Conservation (phyloP, 1,140 invertebrate genomes). For the Eufriesea mexicana region DNA sequence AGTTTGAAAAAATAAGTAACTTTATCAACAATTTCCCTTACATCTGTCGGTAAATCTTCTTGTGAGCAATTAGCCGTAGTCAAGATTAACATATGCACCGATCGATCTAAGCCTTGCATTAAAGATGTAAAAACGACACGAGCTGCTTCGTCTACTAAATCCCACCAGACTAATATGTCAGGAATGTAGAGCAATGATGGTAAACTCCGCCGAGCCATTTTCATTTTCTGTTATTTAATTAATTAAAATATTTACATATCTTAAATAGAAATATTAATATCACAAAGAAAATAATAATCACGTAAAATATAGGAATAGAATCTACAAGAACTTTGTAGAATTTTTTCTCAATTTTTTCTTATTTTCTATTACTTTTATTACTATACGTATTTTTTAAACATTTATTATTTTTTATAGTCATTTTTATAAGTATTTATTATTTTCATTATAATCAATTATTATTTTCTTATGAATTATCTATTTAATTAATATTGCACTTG, state of each 20-base stretch:
- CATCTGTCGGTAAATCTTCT: slow-evolving; percentile 78
- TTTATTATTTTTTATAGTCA: no score
- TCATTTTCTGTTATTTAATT: slow-evolving; percentile 72
- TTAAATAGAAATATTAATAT: not conserved
- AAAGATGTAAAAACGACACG: slow-evolving; percentile 80
- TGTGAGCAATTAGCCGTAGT: slow-evolving; percentile 76
- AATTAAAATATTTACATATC: not conserved
- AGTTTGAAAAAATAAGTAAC: not conserved
- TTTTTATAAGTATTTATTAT: no score
- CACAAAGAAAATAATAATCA: not conserved
- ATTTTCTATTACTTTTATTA: not conserved
- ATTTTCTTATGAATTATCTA: no score
- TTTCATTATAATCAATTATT: no score
- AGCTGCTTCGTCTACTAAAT: slow-evolving; percentile 79
- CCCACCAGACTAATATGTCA: slow-evolving; percentile 83
- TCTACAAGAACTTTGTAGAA: not conserved
- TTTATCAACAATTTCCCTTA: slow-evolving; percentile 47
- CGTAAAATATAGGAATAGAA: not conserved
- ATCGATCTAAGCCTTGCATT: slow-evolving; percentile 80
- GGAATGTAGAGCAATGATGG: slow-evolving; percentile 82
- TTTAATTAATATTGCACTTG: no score
- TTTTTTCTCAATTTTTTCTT: not conserved
- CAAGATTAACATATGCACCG: slow-evolving; percentile 80
- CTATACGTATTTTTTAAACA: no score
- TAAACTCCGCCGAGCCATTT: slow-evolving; percentile 77